Base-by-base conservation (phyloP, 2,888 invertebrate species). In the Drosophila ezoana region DNA sequence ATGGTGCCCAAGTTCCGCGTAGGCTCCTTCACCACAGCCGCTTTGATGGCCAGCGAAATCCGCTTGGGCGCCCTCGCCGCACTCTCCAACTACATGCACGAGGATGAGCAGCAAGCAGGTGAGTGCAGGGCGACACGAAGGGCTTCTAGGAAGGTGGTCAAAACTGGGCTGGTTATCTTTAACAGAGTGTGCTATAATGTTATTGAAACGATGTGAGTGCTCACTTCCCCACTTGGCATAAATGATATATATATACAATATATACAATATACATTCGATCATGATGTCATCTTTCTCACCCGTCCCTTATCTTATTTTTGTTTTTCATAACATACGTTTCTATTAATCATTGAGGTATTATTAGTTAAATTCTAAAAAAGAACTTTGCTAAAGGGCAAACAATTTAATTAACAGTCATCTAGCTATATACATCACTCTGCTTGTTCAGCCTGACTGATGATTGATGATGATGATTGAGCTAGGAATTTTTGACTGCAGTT, bases 1-100 rank as follows among this genome's bases (percentile, higher is more conserved):
- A 93, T 94, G 70, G 93, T 94, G 60, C 95, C 95, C 9, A 94
- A 94, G 78, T 95, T 95, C 90, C 95, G 95, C 89, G 92, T 95
- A 35, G 95, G 95, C 3, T 94, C 94, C 11, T 92, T 90, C 51
- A 92, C 92, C 32, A 90, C 90, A 0, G 91, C 91, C 37, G 91
- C 90, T 4, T 83, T 90, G 9, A 87, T 91, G 87, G 86, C 85
- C 54, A 92, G 86, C 44, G 90, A 92, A 48, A 87, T 79, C 0
- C 90, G 92, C 43, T 67, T 92, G 65, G 92, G 92, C 10, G 91
- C 92, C 4, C 76, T 92, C 49, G 92, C 92, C 1, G 92, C 92
- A 0, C 81, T 92, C 28, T 90, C 92, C 43, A 92, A 91, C 14
- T 92, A 92, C 47, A 92, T 91, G 87, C 79, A 90, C 37, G 91